Conservation (phyloP, 2,113 vertebrate genomes). For the Tachysurus vachellii region DNA sequence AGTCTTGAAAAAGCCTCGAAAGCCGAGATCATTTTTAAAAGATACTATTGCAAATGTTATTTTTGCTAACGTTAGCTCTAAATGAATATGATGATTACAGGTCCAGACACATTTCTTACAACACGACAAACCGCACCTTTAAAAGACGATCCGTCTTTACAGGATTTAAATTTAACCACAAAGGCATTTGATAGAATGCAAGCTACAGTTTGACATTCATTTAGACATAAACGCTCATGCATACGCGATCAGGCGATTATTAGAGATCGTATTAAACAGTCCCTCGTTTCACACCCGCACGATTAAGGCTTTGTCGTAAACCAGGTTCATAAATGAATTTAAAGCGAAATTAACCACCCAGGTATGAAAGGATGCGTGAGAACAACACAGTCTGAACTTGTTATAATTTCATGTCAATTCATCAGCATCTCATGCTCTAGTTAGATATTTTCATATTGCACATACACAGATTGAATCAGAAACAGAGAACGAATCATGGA, state of each 20-base stretch:
- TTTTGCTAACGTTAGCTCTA: not conserved
- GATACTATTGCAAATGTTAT: not conserved
- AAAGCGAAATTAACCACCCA: slow-evolving; percentile 6
- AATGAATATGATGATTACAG: not conserved
- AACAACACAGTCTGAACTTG: not conserved
- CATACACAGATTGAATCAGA: slow-evolving; percentile 23
- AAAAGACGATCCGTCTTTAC: not conserved
- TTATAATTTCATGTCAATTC: not conserved
- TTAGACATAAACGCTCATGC: not conserved
- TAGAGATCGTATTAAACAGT: not conserved
- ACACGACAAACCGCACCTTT: slow-evolving; percentile 5
- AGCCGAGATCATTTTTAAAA: not conserved
- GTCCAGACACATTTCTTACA: not conserved
- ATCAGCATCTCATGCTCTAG: slow-evolving; percentile 16
- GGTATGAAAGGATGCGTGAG: not conserved
- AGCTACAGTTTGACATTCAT: not conserved
- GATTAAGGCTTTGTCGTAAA: slow-evolving; percentile 2
- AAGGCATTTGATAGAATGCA: not conserved
- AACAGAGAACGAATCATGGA: slow-evolving; percentile 18
- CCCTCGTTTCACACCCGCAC: not conserved
- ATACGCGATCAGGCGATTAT: not conserved
- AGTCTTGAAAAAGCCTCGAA: no score
- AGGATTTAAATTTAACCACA: not conserved
- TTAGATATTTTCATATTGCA: slow-evolving; percentile 29
- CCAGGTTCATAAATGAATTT: not conserved